Percentiles rank a stretch among this genome's conserved stretches.
These are phyloP conservation scores for Aspidoscelis tigris DNA, from an alignment of 2,113 vertebrate species.

Conservation along the genomic window DNA sequence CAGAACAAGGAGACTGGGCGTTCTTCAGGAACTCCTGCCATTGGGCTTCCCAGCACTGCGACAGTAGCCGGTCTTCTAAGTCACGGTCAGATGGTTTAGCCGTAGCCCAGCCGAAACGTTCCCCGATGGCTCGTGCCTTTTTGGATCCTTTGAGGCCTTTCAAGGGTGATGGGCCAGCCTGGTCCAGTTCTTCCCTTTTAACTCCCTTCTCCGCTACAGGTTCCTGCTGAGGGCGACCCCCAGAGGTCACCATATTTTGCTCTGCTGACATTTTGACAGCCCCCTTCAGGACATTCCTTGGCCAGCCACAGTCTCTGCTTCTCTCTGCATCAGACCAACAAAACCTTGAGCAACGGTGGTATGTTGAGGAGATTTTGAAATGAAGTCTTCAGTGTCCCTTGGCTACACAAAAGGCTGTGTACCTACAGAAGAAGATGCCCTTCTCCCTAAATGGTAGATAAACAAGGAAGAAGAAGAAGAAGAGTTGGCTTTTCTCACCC, in stretches of 20 bases:
- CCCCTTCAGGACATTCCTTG: background rate
- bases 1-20: background rate
- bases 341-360: background rate
- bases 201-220: slow-evolving; percentile 47
- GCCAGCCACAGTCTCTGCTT: background rate
- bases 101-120: background rate
- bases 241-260: slow-evolving; percentile 30
- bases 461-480: no score
- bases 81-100: background rate
- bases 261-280: background rate
- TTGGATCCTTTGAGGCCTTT: background rate
- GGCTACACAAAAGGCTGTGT: background rate
- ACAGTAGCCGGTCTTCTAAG: background rate
- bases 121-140: background rate
- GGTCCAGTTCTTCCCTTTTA: slow-evolving; percentile 57
- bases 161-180: no score
- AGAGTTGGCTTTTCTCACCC: no score
- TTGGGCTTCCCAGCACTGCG: slow-evolving; percentile 21
- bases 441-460: no score
- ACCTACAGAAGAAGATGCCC: background rate
- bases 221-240: slow-evolving; percentile 33
- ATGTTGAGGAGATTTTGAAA: background rate
- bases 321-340: background rate
- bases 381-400: background rate
- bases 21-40: slow-evolving; percentile 16